Evolutionary conservation across 2,888 invertebrate species (phyloP).

Genomic region (Yponomeuta malinellus): DNA sequence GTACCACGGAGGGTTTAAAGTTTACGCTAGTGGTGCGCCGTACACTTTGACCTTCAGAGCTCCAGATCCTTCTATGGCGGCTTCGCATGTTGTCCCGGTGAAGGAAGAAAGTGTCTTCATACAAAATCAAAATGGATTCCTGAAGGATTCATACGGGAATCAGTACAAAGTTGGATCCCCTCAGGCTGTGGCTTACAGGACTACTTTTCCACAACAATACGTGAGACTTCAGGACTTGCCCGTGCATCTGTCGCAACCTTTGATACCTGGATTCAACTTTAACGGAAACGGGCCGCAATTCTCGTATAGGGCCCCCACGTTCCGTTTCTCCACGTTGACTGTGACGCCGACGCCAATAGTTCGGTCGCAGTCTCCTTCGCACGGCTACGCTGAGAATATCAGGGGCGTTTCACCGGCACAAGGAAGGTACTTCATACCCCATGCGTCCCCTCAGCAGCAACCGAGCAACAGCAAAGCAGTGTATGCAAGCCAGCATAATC

Average conservation of each 20-base stretch:
- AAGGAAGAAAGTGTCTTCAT: slow-evolving; percentile 39
- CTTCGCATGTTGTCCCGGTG: slow-evolving; percentile 43
- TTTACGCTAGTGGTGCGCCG: slow-evolving; percentile 58
- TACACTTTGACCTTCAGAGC: slow-evolving; percentile 43
- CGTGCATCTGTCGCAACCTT: slow-evolving; percentile 56
- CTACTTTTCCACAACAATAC: slow-evolving; percentile 55
- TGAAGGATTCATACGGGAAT: slow-evolving; percentile 66
- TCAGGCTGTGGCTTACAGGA: slow-evolving; percentile 46
- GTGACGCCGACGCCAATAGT: slow-evolving; percentile 33
- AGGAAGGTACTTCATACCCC: slow-evolving; percentile 4
- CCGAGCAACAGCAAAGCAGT: slow-evolving; percentile 42
- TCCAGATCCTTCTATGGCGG: slow-evolving; percentile 43
- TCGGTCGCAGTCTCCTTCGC: slow-evolving; percentile 22
- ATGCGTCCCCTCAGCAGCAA: slow-evolving; percentile 36
- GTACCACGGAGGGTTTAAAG: slow-evolving; percentile 46
- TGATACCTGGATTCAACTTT: slow-evolving; percentile 43
- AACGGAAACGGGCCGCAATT: slow-evolving; percentile 44
- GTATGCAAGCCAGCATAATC: slow-evolving; percentile 28
- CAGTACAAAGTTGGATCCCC: slow-evolving; percentile 45
- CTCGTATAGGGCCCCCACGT: slow-evolving; percentile 28
- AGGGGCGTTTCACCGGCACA: slow-evolving; percentile 36
- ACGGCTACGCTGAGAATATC: slow-evolving; percentile 40
- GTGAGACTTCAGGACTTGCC: slow-evolving; percentile 59
- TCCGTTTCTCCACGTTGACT: not conserved
- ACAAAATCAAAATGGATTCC: slow-evolving; percentile 42